Percentiles rank a stretch among this genome's conserved stretches.
These are phyloP conservation scores for Gryllus bimaculatus DNA, from an alignment of 1,140 invertebrate genomes.

Conservation along the genomic window DNA sequence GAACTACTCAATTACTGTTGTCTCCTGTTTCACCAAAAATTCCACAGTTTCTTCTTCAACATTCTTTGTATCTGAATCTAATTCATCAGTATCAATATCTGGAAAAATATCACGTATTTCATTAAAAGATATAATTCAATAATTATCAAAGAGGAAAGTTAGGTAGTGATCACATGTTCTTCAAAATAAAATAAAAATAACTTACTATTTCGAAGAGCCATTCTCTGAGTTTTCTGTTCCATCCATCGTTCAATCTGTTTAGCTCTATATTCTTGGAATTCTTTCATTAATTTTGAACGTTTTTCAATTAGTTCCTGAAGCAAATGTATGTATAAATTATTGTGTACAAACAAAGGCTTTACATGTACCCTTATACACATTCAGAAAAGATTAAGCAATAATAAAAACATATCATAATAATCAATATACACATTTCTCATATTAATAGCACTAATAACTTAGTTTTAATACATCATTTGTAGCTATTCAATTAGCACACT, in stretches of 20 bases:
- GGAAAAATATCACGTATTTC: slow-evolving; percentile 18
- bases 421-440: no score
- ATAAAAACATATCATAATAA: no score
- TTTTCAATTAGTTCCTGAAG: slow-evolving; percentile 84
- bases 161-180: no score
- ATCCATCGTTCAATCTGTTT: slow-evolving; percentile 65
- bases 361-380: no score
- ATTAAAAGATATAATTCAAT: no score
- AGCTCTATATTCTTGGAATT: slow-evolving; percentile 73
- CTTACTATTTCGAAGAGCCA: slow-evolving; percentile 80
- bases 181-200: slow-evolving; percentile 26
- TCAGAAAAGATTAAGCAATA: no score
- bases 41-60: slow-evolving; percentile 92
- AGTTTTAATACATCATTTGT: no score
- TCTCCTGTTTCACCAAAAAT: slow-evolving; percentile 96
- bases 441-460: no score
- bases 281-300: slow-evolving; percentile 76
- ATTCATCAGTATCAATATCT: slow-evolving; percentile 88
- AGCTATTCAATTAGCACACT: no score
- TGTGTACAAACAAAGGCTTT: no score
- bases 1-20: slow-evolving; percentile 57
- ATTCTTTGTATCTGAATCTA: slow-evolving; percentile 75
- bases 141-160: no score
- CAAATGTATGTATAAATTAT: slow-evolving; percentile 2
- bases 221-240: slow-evolving; percentile 62